Evolutionary conservation across 2,888 invertebrate genomes (phyloP), one percentile per base, ranked within the genome.

Genomic region (Plusia festucae): DNA sequence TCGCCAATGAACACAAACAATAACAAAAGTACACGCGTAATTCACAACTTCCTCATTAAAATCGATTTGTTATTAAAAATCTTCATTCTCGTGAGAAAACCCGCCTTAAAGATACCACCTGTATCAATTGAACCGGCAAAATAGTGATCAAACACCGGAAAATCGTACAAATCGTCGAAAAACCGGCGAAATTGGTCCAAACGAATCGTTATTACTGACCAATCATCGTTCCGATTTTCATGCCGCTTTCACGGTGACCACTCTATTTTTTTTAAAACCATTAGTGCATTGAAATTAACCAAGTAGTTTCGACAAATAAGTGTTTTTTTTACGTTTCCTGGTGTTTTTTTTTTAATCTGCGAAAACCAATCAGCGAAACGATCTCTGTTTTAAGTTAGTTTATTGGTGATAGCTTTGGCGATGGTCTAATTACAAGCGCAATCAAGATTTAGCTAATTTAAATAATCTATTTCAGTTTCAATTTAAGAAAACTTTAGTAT

Each of bases 131-230:
- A 86, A 94, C 90, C 94, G 93, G 92, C 91, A 94, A 94, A 91
- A 84, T 84, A 85, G 89, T 90, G 91, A 78, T 87, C 93, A 92
- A 94, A 92, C 90, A 92, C 86, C 94, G 93, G 93, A 94, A 94
- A 94, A 95, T 94, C 92, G 88, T 85, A 88, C 88, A 93, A 93
- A 93, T 93, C 91, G 87, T 85, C 89, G 89, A 92, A 93, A 93
- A 92, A 90, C 92, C 91, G 81, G 90, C 90, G 87, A 93, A 93
- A 93, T 93, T 91, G 86, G 86, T 87, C 89, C 86, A 89, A 90
- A 90, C 88, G 88, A 91, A 90, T 89, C 89, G 88, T 78, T 86
- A 86, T 85, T 89, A 83, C 81, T 85, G 81, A 87, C 88, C 89
- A 90, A 91, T 91, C 86, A 87, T 76, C 82, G 81, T 73, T 78